Conservation (phyloP, 2,888 invertebrate genomes). For the Dolichopus griseipennis region DNA sequence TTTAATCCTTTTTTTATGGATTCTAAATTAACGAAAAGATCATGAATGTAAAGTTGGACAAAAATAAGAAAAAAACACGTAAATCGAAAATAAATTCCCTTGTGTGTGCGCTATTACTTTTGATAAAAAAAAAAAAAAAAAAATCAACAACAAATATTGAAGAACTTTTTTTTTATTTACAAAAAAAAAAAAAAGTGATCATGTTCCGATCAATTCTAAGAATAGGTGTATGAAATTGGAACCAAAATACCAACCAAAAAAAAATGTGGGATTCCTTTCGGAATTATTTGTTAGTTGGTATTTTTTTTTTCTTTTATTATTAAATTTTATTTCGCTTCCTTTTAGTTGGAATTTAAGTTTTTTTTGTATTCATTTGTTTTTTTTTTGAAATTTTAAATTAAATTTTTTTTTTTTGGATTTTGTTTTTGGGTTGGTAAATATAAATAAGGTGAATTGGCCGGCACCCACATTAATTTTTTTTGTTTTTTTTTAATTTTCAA, state of each 20-base stretch:
- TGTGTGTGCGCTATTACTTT: background rate
- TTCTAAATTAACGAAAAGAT: background rate
- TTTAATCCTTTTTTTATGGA: slow-evolving; percentile 5
- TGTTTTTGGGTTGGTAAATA: background rate
- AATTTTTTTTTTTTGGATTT: background rate
- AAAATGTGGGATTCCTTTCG: background rate
- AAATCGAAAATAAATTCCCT: background rate
- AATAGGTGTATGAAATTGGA: background rate
- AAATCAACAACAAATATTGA: no score
- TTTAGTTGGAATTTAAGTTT: background rate
- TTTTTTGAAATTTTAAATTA: no score
- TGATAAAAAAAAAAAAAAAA: no score
- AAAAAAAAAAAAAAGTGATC: background rate
- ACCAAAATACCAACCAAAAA: background rate
- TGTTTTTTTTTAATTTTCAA: no score
- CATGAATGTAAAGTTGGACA: background rate
- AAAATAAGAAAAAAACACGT: background rate
- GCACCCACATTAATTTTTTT: background rate
- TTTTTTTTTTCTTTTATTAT: background rate
- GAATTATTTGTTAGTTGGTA: background rate
- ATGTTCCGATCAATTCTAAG: background rate
- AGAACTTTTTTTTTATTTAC: no score
- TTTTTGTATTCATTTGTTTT: no score
- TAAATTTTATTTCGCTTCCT: background rate
- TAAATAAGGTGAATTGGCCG: background rate